Evolutionary conservation across 1,140 invertebrate species (phyloP), one percentile per base, ranked within the genome.

Genomic region (Euwallacea fornicatus): DNA sequence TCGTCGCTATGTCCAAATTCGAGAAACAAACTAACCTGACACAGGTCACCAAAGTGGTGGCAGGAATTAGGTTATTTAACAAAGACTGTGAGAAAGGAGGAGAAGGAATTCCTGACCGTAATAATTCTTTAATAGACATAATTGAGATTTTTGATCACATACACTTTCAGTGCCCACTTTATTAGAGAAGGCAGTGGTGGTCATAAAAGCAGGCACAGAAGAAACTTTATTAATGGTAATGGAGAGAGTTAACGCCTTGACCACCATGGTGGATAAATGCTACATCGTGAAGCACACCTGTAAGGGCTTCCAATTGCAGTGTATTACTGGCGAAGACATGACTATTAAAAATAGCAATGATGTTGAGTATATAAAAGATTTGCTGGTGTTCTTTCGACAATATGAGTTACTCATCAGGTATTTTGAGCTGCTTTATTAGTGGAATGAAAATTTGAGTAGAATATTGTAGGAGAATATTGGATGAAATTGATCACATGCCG

Each of bases 31-130:
- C 63, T 42, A 84, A 87, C 46, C 70, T 90, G 7, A 79, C 82
- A 44, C 85, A 89, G 72, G 76, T 90, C 41, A 81, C 85, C 77
- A 83, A 84, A 63, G 83, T 89, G 50, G 85, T 88, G 0, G 85
- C 87, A 2, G 89, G 89, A 0, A 88, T 90, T 50, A 80, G 89
- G 46, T 78, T 91, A 44, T 90, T 90, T 77, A 90, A 91, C 74
- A 83, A 85, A 74, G 87, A 90, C 76, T 88, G 87, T 69, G 84
- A 86, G 72, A 87, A 87, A 56, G 87, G 87, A 0, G 88, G 88
- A 2, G 86, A 88, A 61, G 86, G 84, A 6, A 90, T 91, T 75
- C 86, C 88, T 47, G 87, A 90, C 76, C 74, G 88, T 90, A 82
- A 85, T 84, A 47, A 47, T 61, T 43, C 15, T 61, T 41, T 41